Base-by-base conservation (phyloP, 2,113 vertebrate species). In the Calypte anna region DNA sequence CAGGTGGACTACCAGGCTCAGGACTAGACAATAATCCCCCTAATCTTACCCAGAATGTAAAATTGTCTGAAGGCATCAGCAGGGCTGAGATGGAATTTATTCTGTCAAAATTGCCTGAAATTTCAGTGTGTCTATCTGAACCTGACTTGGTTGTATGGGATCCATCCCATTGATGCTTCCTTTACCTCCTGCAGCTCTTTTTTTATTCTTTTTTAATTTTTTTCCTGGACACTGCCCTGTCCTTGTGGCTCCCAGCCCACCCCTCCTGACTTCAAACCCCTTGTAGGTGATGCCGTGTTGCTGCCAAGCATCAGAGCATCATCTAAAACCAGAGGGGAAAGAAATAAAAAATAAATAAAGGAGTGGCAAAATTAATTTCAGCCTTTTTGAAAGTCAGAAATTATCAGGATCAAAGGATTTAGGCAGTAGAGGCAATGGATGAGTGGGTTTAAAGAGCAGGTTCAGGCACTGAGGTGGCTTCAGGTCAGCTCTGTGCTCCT, bases 121-220 rank as follows among this genome's bases (percentile, higher is more conserved):
- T 85, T 62, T 67, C 61, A 2, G 2, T 14, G 36, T 5, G 0
- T 82, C 61, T 48, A 25, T 30, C 36, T 0, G 1, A 61, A 62
- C 0, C 1, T 17, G 30, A 10, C 4, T 54, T 54, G 43, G 3
- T 16, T 67, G 6, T 4, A 10, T 3, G 10, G 7, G 23, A 23
- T 28, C 43, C 55, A 1, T 59, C 68, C 51, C 40, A 8, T 4
- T 12, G 46, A 5, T 23, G 14, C 36, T 36, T 17, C 25, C 22
- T 75, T 75, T 19, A 68, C 25, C 30, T 75, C 64, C 69, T 38
- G 36, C n/a, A 36, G 14, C 55, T 57, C 87, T 58, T 50, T 46
- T 33, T 44, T 66, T 6, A 2, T 28, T 22, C 33, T 62, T 73
- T 62, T 33, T 44, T 66, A 10, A 2, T 28, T 22, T 40, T 62